Evolutionary conservation across 2,888 invertebrate species (phyloP).

Genomic region (Nomada flava): DNA sequence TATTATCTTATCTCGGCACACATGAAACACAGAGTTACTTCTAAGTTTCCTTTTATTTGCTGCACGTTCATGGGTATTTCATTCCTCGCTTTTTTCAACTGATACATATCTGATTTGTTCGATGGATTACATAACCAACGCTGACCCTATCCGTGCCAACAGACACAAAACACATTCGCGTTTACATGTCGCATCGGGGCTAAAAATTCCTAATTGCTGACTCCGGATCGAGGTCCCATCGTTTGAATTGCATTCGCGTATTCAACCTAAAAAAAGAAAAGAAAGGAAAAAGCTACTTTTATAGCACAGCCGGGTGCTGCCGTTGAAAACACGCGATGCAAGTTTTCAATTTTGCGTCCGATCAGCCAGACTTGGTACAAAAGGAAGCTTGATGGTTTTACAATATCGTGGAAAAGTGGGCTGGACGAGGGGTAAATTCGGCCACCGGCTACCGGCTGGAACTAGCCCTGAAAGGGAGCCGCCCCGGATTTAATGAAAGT

Average conservation of each 20-base stretch:
- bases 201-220: slow-evolving; percentile 22
- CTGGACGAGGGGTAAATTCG: slow-evolving; percentile 17
- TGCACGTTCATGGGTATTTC: too few relatives aligned
- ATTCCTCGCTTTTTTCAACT: too few relatives aligned
- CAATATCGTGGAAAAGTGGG: slow-evolving; percentile 17
- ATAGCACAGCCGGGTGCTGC: not conserved
- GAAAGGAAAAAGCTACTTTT: not conserved
- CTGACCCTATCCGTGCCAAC: not conserved
- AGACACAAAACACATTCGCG: slow-evolving; percentile 13
- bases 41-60: too few relatives aligned
- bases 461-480: slow-evolving; percentile 2
- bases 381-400: slow-evolving; percentile 5
- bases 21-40: too few relatives aligned
- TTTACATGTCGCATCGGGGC: slow-evolving; percentile 10
- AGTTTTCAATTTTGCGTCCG: slow-evolving; percentile 55
- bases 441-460: not conserved
- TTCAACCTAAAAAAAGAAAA: not conserved
- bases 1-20: too few relatives aligned
- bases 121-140: slow-evolving; percentile 1
- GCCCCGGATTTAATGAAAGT: slow-evolving; percentile 59
- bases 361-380: slow-evolving; percentile 20
- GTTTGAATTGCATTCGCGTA: not conserved
- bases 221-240: slow-evolving; percentile 7
- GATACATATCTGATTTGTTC: not conserved
- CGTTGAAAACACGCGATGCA: slow-evolving; percentile 27